These are phyloP conservation scores for Antedon mediterranea DNA, from an alignment of 53 echinoderm and acorn worm species.

Conservation along the genomic window DNA sequence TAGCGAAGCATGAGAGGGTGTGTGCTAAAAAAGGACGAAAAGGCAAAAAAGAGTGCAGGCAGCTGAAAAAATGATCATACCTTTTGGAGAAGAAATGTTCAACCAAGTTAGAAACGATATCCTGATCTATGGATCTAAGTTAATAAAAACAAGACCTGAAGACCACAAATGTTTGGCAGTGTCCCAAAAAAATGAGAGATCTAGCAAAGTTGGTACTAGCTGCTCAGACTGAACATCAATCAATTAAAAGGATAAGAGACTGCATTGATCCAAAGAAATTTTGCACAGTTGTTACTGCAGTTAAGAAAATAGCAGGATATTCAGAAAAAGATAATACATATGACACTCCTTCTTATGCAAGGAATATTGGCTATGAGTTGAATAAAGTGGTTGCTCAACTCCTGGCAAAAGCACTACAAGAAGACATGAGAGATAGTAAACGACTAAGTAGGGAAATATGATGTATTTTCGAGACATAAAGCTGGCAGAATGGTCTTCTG, in stretches of 20 bases:
- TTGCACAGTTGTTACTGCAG: conserved; percentile 26
- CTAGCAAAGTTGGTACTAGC: conserved; percentile 12
- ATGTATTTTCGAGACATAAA: conserved; percentile 16
- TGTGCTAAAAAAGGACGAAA: not conserved
- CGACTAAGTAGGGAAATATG: conserved; percentile 34
- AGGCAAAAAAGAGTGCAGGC: not conserved
- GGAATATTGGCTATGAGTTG: conserved; percentile 13
- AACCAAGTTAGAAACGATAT: conserved; percentile 1
- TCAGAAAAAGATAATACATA: conserved; percentile 5
- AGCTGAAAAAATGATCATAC: too few relatives aligned
- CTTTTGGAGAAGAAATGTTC: too few relatives aligned
- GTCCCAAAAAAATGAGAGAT: conserved; percentile 24
- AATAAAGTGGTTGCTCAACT: conserved; percentile 17
- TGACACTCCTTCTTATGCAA: conserved; percentile 14
- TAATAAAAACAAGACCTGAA: conserved; percentile 5
- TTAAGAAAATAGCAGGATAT: conserved; percentile 8
- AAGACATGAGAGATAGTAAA: conserved; percentile 40
- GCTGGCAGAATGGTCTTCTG: conserved; percentile 21
- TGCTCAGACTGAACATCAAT: not conserved
- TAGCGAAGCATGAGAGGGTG: not conserved
- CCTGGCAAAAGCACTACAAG: conserved; percentile 15
- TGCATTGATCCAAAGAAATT: conserved; percentile 38
- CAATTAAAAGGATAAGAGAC: not conserved
- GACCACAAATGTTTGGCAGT: conserved; percentile 12
- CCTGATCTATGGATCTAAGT: conserved; percentile 2